Conservation (phyloP, 2,888 invertebrate species). For the Neria commutata region DNA sequence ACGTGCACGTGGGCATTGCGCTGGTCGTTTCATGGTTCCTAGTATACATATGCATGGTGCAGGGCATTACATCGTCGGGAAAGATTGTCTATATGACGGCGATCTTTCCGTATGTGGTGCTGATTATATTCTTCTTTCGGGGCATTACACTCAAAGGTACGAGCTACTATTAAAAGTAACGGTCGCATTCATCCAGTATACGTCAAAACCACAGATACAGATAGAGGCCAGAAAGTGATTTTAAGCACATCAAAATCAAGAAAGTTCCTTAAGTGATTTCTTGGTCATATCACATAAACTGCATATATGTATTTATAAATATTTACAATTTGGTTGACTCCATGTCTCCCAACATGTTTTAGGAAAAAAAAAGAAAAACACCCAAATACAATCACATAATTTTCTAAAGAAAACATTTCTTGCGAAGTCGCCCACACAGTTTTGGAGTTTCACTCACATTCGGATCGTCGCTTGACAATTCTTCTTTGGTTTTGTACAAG, state of each 20-base stretch:
- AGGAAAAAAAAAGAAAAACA: no score
- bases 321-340: no score
- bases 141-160: conserved; percentile 85
- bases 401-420: no score
- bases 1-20: conserved; percentile 89
- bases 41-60: conserved; percentile 96
- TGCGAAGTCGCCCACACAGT: no score
- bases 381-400: no score
- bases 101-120: conserved; percentile 93
- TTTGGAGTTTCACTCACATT: no score
- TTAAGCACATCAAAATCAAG: no score
- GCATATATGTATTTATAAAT: no score
- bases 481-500: conserved; percentile 1
- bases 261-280: no score
- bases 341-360: no score
- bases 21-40: conserved; percentile 90
- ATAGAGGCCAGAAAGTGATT: not conserved
- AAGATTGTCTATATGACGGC: conserved; percentile 97
- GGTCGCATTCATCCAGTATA: not conserved
- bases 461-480: not conserved
- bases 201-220: not conserved
- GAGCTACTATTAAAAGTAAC: not conserved
- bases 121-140: conserved; percentile 94
- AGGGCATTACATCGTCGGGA: conserved; percentile 95
- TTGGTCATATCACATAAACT: no score